Conservation (phyloP, 2,113 vertebrate genomes). For the Xyrauchen texanus region DNA sequence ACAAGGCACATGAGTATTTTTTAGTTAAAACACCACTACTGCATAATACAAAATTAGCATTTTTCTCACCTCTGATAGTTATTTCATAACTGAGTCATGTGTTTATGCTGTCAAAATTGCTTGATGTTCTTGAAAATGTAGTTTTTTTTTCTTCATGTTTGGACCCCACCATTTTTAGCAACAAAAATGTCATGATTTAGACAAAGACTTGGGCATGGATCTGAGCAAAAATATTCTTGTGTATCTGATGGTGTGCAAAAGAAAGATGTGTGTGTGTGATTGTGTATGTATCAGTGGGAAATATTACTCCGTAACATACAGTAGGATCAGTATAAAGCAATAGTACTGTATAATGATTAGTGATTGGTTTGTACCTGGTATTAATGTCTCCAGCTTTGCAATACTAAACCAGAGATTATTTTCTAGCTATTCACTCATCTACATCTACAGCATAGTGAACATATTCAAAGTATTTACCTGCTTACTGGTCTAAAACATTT, state of each 20-base stretch:
- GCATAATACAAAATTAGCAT: background rate
- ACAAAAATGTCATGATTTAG: too few relatives aligned
- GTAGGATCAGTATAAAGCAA: slow-evolving; percentile 50
- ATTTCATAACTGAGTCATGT: background rate
- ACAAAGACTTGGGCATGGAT: background rate
- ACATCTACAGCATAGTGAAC: background rate
- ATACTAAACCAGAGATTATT: slow-evolving; percentile 39
- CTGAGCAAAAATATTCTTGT: slow-evolving; percentile 37
- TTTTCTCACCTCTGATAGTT: background rate
- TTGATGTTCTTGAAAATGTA: background rate
- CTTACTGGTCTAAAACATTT: background rate
- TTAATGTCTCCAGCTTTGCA: slow-evolving; percentile 43
- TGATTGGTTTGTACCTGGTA: slow-evolving; percentile 41
- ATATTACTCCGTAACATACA: slow-evolving; percentile 33
- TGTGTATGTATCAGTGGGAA: background rate
- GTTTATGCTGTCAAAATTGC: slow-evolving; percentile 43
- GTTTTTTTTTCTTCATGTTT: slow-evolving; percentile 5
- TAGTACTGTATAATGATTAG: slow-evolving; percentile 39
- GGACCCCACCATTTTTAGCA: background rate
- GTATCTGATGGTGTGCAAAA: slow-evolving; percentile 9
- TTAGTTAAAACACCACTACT: background rate
- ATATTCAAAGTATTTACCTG: background rate
- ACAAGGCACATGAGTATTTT: slow-evolving; percentile 3
- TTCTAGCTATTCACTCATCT: slow-evolving; percentile 47
- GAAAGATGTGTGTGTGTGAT: background rate